Base-by-base conservation (phyloP, 2,888 invertebrate species). In the Ochropleura plecta region DNA sequence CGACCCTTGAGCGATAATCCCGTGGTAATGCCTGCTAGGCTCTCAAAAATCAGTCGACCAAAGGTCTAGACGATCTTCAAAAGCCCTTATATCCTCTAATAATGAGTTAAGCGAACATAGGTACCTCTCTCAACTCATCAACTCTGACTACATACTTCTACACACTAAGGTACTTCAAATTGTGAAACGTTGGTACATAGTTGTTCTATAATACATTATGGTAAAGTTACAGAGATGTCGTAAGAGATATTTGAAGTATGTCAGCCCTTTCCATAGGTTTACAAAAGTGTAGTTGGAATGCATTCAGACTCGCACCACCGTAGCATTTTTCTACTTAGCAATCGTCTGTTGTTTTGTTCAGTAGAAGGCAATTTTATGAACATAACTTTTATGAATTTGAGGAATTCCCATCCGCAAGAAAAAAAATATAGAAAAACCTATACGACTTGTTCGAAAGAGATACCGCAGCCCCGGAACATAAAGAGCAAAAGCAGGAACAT, bases 31-130 rank as follows among this genome's bases (percentile, higher is more conserved):
- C 84, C 74, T 80, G 70, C 76, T 80, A 81, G 70, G 84, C 81
- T 73, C 76, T 76, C 62, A 76, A 84, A 76, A 84, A 82, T 73
- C 84, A 82, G 82, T 84, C 76, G 84, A 81, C 81, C 81, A 66
- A 73, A 84, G 84, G 84, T 84, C 82, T 84, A 82, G 82, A 81
- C 82, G 81, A 71, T 76, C 76, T 68, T 82, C 76, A 66, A 76
- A 84, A 82, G 84, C 84, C 67, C 76, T 80, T 76, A 70, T 70
- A 75, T 76, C 82, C 81, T 80, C 49, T 65, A 70, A 79, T 81
- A 84, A 84, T 82, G 76, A 82, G 84, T 70, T 60, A 70, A 70
- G 53, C 20, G 73, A 65, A 73, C 70, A 62, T 64, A 75, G 75
- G 55, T 70, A 63, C 55, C n/a, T 12, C n/a, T 77, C 5, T 57